Evolutionary conservation across 1,140 invertebrate genomes (phyloP), one percentile per base, ranked within the genome.

Genomic region (Drosophila nigromelanica): DNA sequence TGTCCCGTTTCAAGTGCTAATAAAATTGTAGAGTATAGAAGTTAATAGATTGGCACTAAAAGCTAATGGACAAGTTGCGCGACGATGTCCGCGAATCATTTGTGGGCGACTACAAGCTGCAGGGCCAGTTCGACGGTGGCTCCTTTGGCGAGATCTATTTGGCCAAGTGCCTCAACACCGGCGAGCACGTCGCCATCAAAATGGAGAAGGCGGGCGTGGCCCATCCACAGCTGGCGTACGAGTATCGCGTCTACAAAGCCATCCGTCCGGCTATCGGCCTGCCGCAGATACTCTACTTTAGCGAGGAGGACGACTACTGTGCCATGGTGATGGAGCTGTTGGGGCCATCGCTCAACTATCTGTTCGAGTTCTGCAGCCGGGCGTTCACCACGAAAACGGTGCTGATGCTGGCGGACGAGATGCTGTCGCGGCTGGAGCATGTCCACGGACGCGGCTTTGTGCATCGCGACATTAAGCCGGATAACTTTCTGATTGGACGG

Each of bases 121-220:
- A 97, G 72, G 94, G 97, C 52, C 98, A 98, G 93, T 98, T 99
- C 89, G 90, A 83, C 12, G 97, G 97, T 91, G 98, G 98, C 73
- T 99, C 98, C 7, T 99, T 99, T 93, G 98, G 98, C 86, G 98
- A 99, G 92, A 99, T 99, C 91, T 99, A 98, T 92, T 94, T 99
- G 80, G 98, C 96, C 69, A 97, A 98, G 90, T 98, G 98, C 93
- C 95, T 98, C 80, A 94, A 95, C 83, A 98, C 97, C 95, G 98
- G 98, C 92, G 98, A 99, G 95, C 97, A 98, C 93, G 98, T 99
- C 54, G 98, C 98, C 79, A 97, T 99, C 39, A 99, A 99, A 93
- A 93, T 99, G 82, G 98, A 99, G 93, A 96, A 95, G 71, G 92
- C 95, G 30, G 96, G 96, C 92, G 97, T 97, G 51, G 94, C 96